A percentile compares a stretch with the other conserved stretches of the same genome.
Conservation (phyloP, 2,888 invertebrate genomes). For the Apodemia zela region DNA sequence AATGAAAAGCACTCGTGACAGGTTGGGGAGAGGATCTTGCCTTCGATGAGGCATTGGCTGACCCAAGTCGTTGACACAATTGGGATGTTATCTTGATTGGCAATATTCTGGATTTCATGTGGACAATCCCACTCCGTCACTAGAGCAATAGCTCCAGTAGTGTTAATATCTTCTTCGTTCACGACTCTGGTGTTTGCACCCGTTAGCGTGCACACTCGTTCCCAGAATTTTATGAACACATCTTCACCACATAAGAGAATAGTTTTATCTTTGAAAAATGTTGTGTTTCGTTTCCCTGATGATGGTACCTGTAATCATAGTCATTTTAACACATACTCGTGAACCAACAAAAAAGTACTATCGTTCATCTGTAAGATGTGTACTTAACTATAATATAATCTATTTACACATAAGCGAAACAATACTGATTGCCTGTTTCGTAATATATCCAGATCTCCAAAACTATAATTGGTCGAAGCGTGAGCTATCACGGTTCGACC, state of each 20-base stretch:
- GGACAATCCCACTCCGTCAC: conserved; percentile 84
- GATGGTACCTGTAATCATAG: conserved; percentile 49
- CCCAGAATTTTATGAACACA: conserved; percentile 82
- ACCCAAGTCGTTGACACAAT: conserved; percentile 86
- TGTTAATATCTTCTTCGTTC: conserved; percentile 69
- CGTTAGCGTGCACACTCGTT: conserved; percentile 78
- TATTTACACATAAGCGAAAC: too few relatives aligned
- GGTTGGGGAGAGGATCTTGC: conserved; percentile 69
- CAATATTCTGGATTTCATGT: conserved; percentile 73
- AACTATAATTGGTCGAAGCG: too few relatives aligned
- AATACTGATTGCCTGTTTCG: too few relatives aligned
- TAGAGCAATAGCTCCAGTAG: conserved; percentile 69
- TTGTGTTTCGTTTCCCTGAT: conserved; percentile 47
- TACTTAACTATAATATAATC: too few relatives aligned
- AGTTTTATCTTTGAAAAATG: conserved; percentile 71
- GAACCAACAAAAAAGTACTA: too few relatives aligned
- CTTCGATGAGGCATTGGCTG: conserved; percentile 84
- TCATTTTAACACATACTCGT: neutral
- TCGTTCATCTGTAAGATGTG: too few relatives aligned
- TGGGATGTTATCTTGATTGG: conserved; percentile 80
- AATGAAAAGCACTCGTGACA: conserved; percentile 77
- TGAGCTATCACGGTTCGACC: too few relatives aligned
- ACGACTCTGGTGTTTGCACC: conserved; percentile 74
- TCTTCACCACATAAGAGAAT: conserved; percentile 75
- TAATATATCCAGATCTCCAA: too few relatives aligned